phyloP scores from a whole-genome alignment of 1,140 invertebrate genomes.

The Streblospio benedicti region DNA sequence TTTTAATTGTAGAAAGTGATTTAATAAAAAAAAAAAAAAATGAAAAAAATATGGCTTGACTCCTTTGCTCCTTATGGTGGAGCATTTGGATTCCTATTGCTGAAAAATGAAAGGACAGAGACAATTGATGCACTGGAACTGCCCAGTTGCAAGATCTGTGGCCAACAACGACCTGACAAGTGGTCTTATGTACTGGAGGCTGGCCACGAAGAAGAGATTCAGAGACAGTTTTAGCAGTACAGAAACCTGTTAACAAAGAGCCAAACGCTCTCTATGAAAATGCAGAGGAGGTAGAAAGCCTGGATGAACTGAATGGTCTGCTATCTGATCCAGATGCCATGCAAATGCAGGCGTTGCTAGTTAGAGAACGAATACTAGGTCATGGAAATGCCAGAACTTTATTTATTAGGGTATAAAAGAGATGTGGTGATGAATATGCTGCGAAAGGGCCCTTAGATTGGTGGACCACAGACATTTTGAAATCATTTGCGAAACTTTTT shows the following conservation, averaged over 20 bases:
- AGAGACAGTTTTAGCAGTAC: constrained; percentile 24
- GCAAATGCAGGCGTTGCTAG: constrained; percentile 89
- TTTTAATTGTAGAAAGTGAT: too few relatives aligned
- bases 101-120: too few relatives aligned
- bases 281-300: constrained; percentile 67
- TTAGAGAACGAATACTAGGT: constrained; percentile 85
- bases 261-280: constrained; percentile 79
- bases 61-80: constrained; percentile 79
- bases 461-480: constrained; percentile 84
- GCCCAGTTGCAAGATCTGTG: constrained; percentile 86
- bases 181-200: constrained; percentile 76
- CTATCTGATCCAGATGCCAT: constrained; percentile 87
- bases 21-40: too few relatives aligned
- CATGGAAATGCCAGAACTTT: constrained; percentile 91
- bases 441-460: constrained; percentile 82
- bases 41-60: constrained; percentile 94
- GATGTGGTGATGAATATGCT: constrained; percentile 86
- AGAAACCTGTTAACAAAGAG: constrained; percentile 42
- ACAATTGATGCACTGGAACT: constrained; percentile 84
- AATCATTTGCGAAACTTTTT: constrained; percentile 92
- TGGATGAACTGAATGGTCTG: constrained; percentile 70
- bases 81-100: constrained; percentile 73
- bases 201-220: constrained; percentile 74
- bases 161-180: constrained; percentile 92
- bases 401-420: constrained; percentile 89